Evolutionary conservation across 2,888 invertebrate species (phyloP), one percentile per base, ranked within the genome.

Genomic region (Dromius quadrimaculatus): DNA sequence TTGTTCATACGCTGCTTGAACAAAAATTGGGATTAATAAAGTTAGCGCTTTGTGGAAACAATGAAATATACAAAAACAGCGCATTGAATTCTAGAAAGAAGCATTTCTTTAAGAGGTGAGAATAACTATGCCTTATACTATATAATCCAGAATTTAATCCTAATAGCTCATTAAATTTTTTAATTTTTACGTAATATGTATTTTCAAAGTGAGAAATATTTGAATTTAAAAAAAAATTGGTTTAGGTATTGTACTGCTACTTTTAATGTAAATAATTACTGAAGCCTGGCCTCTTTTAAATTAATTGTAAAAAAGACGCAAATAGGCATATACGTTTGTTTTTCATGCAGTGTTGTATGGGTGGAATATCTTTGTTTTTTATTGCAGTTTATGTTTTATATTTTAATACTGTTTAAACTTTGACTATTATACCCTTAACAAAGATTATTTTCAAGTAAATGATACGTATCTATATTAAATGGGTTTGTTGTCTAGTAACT

Each of bases 401-500:
- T 23, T 57, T 17, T 13, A 32, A 32, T 6, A 32, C 32, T 6
- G 32, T 32, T 43, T 11, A 13, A 19, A 19, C 17, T 19, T 15
- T 22, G 20, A 20, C 47, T 47, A 47, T 47, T 32, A 13, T 4
- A 28, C 28, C 15, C 8, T 57, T 57, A 57, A 57, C 17, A 6
- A 28, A 32, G 28, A n/a, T 57, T 34, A 22, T 57, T 57, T 57
- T 57, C 17, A 32, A 23, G 34, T 57, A 22, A 57, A 32, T 57
- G 34, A 23, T 32, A 57, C 28, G 1, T 57, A n/a, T n/a, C n/a
- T n/a, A 32, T 57, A 57, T 15, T 28, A 32, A 57, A 57, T 57
- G 57, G 17, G n/a, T 57, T 28, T 57, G 57, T 57, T 57, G 57
- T 57, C 32, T 57, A 57, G 32, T 57, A 57, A 57, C 32, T 57